Evolutionary conservation across 2,888 invertebrate genomes (phyloP).

Genomic region (Onthophagus sagittarius): DNA sequence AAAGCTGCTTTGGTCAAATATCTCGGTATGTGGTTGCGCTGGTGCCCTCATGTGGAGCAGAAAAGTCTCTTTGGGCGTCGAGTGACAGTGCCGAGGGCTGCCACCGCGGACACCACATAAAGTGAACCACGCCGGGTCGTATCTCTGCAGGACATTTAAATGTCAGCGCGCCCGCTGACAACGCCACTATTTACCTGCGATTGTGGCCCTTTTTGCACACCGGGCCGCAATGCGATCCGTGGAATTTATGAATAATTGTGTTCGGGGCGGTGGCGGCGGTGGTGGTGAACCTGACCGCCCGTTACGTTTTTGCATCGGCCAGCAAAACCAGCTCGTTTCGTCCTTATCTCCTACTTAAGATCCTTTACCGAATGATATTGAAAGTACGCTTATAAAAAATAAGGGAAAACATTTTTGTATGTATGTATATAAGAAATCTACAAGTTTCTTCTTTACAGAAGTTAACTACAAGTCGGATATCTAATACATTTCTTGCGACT

Average conservation of each 20-base stretch:
- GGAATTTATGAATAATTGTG: conserved; percentile 37
- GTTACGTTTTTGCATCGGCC: not conserved
- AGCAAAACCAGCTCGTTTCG: not conserved
- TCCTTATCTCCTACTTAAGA: not conserved
- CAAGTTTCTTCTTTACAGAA: not conserved
- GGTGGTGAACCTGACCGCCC: not conserved
- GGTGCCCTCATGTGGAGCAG: not conserved
- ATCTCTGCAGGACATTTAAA: conserved; percentile 38
- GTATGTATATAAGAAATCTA: not conserved
- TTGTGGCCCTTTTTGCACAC: conserved; percentile 34
- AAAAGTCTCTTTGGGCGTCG: conserved; percentile 24
- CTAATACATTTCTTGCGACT: not conserved
- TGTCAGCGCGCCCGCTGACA: conserved; percentile 37
- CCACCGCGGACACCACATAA: conserved; percentile 35
- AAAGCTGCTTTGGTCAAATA: not conserved
- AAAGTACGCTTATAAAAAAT: not conserved
- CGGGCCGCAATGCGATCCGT: conserved; percentile 26
- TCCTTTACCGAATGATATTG: not conserved
- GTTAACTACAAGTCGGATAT: not conserved
- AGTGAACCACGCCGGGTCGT: conserved; percentile 36
- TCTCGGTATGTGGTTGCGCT: not conserved
- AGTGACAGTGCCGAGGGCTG: conserved; percentile 33
- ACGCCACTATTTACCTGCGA: conserved; percentile 34
- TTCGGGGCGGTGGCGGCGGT: not conserved
- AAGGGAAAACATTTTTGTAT: not conserved